Base-by-base conservation (phyloP, 2,113 vertebrate species). In the Alces alces region DNA sequence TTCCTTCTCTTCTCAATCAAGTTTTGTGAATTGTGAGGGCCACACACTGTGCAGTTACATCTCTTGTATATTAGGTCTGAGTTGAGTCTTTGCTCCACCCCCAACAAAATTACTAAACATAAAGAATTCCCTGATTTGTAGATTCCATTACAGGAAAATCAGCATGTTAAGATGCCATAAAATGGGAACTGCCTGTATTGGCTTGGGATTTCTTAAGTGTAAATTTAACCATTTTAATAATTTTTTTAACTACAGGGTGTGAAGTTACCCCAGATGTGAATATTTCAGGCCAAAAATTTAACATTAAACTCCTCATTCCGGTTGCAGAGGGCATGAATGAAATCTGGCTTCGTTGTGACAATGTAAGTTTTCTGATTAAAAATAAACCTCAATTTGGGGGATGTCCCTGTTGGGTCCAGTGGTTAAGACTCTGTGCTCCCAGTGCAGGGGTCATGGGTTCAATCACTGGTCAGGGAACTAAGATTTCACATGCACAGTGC, bases 251-350 rank as follows among this genome's bases (percentile, higher is more conserved):
- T 98, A 91, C 87, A 99, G 99, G 99, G 85, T 99, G 99, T 98
- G 99, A 99, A 99, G 99, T 99, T 97, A 99, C 99, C 76, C 99
- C 99, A 89, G 99, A 99, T 98, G 99, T 99, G 96, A 99, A 99
- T 98, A 99, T 99, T 99, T 99, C 99, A 12, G 99, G 99, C 93
- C 99, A 99, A 98, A 99, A 99, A 98, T 99, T 99, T 98, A 99
- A 99, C 98, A 99, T 99, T 98, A 99, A 99, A 98, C 98, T 99
- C 97, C 99, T 99, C 97, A 99, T 99, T 97, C 99, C 99, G 0
- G 99, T 99, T 89, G 99, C 99, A 0, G 99, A 99, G 89, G 99
- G 99, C 93, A 99, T 99, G 99, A 99, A 99, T 57, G 99, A 99
- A 98, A 99, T 99, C 97, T 99, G 99, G 99, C 99, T 99, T 93